Evolutionary conservation across 2,888 invertebrate species (phyloP).

Genomic region (Tribolium freemani): DNA sequence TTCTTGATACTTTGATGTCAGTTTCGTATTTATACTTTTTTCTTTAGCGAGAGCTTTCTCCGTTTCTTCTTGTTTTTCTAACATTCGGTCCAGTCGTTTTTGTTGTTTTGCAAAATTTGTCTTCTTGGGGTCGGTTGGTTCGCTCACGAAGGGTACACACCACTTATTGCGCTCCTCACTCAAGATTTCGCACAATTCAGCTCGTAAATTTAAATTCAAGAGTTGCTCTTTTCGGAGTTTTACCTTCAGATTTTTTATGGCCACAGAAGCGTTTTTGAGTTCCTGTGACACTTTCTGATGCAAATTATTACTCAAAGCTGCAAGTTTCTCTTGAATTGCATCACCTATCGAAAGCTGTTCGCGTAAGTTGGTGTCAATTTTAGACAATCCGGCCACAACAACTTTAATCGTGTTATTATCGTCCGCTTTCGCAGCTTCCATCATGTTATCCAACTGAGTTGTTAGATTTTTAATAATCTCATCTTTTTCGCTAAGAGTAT

Average conservation of each 20-base stretch:
- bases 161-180: background rate
- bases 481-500: background rate
- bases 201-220: background rate
- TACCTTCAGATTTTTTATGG: background rate
- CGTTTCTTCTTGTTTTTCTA: conserved; percentile 18
- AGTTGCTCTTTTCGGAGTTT: background rate
- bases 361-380: background rate
- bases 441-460: background rate
- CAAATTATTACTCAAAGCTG: background rate
- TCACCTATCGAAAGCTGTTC: background rate
- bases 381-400: background rate
- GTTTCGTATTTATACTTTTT: conserved; percentile 16
- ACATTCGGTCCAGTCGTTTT: conserved; percentile 47
- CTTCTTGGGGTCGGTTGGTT: conserved; percentile 15
- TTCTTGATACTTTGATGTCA: background rate
- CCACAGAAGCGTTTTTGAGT: background rate
- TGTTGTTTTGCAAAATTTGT: conserved; percentile 51
- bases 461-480: background rate
- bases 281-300: background rate
- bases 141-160: background rate
- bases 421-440: background rate
- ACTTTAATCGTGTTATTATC: background rate
- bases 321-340: background rate
- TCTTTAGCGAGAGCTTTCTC: conserved; percentile 38
- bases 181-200: background rate